phyloP scores from a whole-genome alignment of 2,888 invertebrate genomes.

The Lasioglossum figueresi region DNA sequence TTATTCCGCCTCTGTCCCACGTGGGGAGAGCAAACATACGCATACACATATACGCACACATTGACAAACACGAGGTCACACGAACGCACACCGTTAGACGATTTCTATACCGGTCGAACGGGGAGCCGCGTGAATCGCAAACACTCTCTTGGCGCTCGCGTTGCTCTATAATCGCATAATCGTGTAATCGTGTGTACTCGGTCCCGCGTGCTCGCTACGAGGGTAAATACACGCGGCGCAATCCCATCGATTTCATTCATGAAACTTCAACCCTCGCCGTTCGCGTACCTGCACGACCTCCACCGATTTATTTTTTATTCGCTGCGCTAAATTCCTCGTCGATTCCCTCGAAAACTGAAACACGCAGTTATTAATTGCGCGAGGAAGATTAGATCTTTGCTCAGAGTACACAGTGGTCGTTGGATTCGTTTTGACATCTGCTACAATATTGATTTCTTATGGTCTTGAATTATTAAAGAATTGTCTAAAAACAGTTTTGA shows the following conservation, averaged over 20 bases:
- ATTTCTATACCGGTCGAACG: slow-evolving; percentile 3
- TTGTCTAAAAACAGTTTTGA: too few species aligned
- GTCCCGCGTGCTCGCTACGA: slow-evolving; percentile 7
- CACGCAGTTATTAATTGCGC: too few species aligned
- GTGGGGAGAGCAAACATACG: slow-evolving; percentile 32
- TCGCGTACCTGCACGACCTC: background rate
- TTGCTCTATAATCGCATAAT: background rate
- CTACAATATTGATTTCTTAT: too few species aligned
- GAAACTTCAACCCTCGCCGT: slow-evolving; percentile 13
- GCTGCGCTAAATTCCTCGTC: background rate
- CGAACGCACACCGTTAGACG: background rate
- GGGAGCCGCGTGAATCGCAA: slow-evolving; percentile 32
- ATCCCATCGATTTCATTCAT: slow-evolving; percentile 49
- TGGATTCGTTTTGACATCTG: too few species aligned
- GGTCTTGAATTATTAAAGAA: too few species aligned
- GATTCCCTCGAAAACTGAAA: background rate
- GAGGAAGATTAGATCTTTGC: too few species aligned
- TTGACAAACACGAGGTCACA: background rate
- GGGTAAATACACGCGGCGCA: slow-evolving; percentile 22
- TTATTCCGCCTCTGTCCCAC: slow-evolving; percentile 58
- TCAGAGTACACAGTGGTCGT: too few species aligned
- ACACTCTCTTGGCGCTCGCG: background rate
- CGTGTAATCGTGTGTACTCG: slow-evolving; percentile 1
- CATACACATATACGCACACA: background rate
- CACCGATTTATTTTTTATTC: background rate